Evolutionary conservation across 1,140 invertebrate species (phyloP), one percentile per base, ranked within the genome.

Genomic region (Frieseomelitta varia): DNA sequence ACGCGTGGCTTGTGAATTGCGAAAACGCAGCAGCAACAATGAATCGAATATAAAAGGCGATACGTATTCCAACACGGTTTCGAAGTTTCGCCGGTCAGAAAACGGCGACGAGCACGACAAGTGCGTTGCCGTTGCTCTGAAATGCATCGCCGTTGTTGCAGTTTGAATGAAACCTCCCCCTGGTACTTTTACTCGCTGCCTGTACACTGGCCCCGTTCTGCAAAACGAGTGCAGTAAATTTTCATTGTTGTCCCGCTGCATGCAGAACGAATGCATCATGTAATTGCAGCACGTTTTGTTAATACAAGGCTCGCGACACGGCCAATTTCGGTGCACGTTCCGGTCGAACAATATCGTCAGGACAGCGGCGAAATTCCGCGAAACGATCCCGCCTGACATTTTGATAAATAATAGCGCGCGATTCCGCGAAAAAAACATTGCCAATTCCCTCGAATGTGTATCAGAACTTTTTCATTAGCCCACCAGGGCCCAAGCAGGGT

Each of bases 201-300:
- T 27, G 27, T 73, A 30, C 47, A 24, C 14, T 3, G 24, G 15
- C 14, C 56, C 34, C 4, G 39, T 58, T 76, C 63, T 47, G 56
- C 24, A 12, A 39, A 76, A 63, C 56, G 15, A 30, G 24, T 1
- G 12, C 51, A 14, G 24, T 76, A 76, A 63, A 76, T 76, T 63
- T 76, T 76, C 74, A 76, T 76, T 75, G 73, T 75, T 39, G 6
- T 15, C 1, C 6, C 21, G 21, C 19, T 76, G 24, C 34, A 61
- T 21, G 24, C 27, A 12, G 19, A 47, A 53, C 34, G 58, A n/a
- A 63, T 27, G 15, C n/a, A 58, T 27, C 17, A 24, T 27, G 30
- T 77, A 77, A 77, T 77, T 65, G 63, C 74, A 27, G 24, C n/a
- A 63, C 58, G 55, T 77, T 77, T 63, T 27, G 34, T 58, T 34